Conservation (phyloP, 2,113 vertebrate genomes). For the Zosterops borbonicus region DNA sequence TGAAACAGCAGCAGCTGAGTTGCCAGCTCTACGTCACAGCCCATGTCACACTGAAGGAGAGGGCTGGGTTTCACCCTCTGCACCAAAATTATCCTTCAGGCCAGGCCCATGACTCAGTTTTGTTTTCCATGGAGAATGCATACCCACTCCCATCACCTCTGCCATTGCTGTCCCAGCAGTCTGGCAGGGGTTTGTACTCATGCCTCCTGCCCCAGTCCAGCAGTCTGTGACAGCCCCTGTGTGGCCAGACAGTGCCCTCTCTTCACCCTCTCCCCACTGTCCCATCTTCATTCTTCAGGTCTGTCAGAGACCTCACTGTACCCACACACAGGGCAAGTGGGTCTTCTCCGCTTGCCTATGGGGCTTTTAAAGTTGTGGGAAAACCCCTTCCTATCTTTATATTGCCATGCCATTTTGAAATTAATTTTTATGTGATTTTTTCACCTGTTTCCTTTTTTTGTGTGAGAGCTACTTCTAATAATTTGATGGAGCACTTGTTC, state of each 20-base stretch:
- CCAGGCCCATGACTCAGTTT: neutral
- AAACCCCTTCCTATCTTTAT: neutral
- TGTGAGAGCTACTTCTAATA: neutral
- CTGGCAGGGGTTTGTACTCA: neutral
- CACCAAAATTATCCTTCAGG: constrained; percentile 28
- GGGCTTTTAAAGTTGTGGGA: neutral
- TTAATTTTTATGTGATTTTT: neutral
- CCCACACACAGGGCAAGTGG: too few relatives aligned
- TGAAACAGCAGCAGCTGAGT: neutral
- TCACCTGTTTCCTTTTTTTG: neutral
- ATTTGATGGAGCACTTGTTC: neutral
- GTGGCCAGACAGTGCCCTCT: neutral
- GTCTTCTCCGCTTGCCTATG: neutral
- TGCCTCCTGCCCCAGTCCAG: neutral
- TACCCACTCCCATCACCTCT: neutral
- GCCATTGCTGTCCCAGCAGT: fast-evolving
- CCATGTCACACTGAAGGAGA: neutral
- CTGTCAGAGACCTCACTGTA: fast-evolving
- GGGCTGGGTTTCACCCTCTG: neutral
- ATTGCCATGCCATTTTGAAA: fast-evolving
- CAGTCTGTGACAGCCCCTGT: neutral
- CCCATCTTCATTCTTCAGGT: neutral
- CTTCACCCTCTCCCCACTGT: neutral
- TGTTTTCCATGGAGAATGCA: neutral
- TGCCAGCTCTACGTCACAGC: neutral